phyloP scores from a whole-genome alignment of 2,113 vertebrate genomes.

The Camelus bactrianus region DNA sequence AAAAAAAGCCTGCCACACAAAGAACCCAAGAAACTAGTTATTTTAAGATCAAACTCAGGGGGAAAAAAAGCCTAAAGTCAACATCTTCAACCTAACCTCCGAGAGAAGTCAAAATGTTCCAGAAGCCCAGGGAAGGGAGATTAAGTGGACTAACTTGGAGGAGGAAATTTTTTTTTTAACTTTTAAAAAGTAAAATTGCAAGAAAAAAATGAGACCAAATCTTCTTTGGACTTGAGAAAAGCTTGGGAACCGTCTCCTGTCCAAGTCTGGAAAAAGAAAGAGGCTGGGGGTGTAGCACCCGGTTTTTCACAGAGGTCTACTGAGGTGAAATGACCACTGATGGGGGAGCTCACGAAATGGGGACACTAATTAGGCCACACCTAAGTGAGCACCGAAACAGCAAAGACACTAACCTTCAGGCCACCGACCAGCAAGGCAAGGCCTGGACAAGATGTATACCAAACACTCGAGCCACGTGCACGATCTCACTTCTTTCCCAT shows the following conservation, averaged over 20 bases:
- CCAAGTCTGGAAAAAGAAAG: not conserved
- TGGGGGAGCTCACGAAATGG: not conserved
- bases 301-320: not conserved
- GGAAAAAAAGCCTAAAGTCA: not conserved
- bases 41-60: conserved; percentile 13
- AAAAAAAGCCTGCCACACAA: not conserved
- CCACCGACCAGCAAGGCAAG: not conserved
- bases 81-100: not conserved
- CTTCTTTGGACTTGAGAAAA: not conserved
- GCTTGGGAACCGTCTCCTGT: not conserved
- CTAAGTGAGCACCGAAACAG: not conserved
- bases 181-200: not conserved
- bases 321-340: not conserved
- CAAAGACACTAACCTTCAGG: not conserved
- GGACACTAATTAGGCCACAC: not conserved
- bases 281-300: no score
- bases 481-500: not conserved
- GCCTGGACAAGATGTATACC: not conserved
- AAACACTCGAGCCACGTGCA: not conserved
- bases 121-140: not conserved
- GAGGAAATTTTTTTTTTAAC: not conserved
- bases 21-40: not conserved
- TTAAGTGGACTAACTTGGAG: not conserved
- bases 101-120: not conserved
- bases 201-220: not conserved